Evolutionary conservation across 1,140 invertebrate genomes (phyloP).

Genomic region (Drosophila rufa): DNA sequence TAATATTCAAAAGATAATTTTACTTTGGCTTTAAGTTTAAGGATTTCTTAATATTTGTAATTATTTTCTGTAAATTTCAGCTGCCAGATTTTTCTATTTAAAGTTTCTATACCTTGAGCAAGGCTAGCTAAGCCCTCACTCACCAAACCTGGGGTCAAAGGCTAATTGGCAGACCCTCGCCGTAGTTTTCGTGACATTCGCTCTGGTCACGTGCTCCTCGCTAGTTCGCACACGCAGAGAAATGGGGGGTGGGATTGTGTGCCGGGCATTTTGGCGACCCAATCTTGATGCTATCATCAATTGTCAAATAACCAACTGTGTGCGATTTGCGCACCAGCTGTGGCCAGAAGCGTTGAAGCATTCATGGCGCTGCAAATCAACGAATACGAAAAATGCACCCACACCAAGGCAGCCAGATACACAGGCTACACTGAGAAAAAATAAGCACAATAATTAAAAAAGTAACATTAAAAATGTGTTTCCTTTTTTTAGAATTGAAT

Average conservation of each 20-base stretch:
- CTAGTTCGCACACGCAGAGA: slow-evolving; percentile 41
- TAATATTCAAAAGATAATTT: too few species aligned
- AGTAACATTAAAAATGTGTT: too few species aligned
- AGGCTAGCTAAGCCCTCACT: neutral
- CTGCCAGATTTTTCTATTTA: neutral
- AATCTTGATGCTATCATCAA: slow-evolving; percentile 82
- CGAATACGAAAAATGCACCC: slow-evolving; percentile 42
- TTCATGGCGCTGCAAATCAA: slow-evolving; percentile 76
- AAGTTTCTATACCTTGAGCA: neutral
- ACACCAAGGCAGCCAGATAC: slow-evolving; percentile 20
- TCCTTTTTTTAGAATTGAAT: too few species aligned
- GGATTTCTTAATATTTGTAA: too few species aligned
- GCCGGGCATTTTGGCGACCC: slow-evolving; percentile 67
- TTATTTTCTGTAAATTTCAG: too few species aligned
- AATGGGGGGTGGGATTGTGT: slow-evolving; percentile 30
- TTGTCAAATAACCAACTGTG: slow-evolving; percentile 83
- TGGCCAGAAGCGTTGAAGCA: slow-evolving; percentile 80
- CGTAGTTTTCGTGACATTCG: slow-evolving; percentile 24
- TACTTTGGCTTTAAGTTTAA: too few species aligned
- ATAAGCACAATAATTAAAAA: too few species aligned
- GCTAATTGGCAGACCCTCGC: slow-evolving; percentile 54
- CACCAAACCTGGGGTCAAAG: slow-evolving; percentile 17
- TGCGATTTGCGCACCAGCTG: slow-evolving; percentile 81
- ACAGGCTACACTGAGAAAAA: slow-evolving; percentile 25
- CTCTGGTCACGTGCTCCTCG: slow-evolving; percentile 64